phyloP scores from a whole-genome alignment of 2,113 vertebrate species.

The Callipepla squamata region DNA sequence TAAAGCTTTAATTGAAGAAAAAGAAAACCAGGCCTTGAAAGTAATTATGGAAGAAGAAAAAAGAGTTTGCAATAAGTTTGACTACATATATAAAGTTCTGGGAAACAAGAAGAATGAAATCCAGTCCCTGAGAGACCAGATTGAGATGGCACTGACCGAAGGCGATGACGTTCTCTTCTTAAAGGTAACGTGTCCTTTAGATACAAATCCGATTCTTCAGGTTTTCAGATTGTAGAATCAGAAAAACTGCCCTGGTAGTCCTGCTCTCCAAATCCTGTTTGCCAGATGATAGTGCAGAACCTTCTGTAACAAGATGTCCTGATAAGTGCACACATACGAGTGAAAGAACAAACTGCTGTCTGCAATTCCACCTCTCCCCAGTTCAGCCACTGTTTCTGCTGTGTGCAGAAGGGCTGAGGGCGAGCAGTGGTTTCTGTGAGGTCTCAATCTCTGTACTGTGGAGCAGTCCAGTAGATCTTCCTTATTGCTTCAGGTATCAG shows the following conservation, averaged over 20 bases:
- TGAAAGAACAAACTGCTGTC: not conserved
- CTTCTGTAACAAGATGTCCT: not conserved
- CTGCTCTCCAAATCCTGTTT: not conserved
- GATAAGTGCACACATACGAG: not conserved
- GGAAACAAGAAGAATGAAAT: constrained; percentile 80
- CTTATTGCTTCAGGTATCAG: not conserved
- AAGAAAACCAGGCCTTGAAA: constrained; percentile 72
- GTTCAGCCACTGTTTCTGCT: not conserved
- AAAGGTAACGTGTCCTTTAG: constrained; percentile 79
- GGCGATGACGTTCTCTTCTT: constrained; percentile 83
- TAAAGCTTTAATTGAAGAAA: constrained; percentile 78
- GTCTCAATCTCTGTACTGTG: not conserved
- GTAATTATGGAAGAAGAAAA: constrained; percentile 83
- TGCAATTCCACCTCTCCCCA: not conserved
- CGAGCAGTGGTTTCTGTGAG: not conserved
- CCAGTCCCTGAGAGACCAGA: constrained; percentile 73
- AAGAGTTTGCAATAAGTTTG: constrained; percentile 77
- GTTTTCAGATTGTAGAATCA: not conserved
- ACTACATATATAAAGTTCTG: constrained; percentile 74
- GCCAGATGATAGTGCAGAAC: not conserved
- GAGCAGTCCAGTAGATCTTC: rapidly evolving
- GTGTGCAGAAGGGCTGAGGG: not conserved
- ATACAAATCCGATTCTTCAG: not conserved
- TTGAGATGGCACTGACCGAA: constrained; percentile 78
- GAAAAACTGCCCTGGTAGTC: not conserved